A percentile compares a stretch with the other conserved stretches of the same genome.
These are phyloP conservation scores for Umimayanthus chanpuru DNA, from an alignment of 92 coral and sea anemone genomes.

Conservation along the genomic window DNA sequence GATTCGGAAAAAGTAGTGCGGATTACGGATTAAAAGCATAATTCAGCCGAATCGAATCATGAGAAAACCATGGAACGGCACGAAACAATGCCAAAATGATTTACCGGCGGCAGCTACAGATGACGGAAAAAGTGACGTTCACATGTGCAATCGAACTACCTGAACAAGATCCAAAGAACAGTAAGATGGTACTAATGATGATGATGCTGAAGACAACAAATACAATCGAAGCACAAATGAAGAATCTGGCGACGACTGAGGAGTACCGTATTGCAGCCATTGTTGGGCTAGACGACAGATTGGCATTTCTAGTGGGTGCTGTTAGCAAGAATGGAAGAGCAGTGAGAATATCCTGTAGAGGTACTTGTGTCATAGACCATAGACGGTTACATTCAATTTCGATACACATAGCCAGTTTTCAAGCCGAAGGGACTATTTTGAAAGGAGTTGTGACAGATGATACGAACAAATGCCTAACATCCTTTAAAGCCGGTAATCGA, in stretches of 20 bases:
- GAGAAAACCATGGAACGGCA: conserved; percentile 40
- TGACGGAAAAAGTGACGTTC: background rate
- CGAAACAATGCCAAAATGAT: conserved; percentile 49
- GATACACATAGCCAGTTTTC: conserved; percentile 27
- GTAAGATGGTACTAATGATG: background rate
- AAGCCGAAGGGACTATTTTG: background rate
- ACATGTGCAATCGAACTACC: conserved; percentile 42
- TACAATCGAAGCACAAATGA: conserved; percentile 46
- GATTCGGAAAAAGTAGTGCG: conserved; percentile 5
- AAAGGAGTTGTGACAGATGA: background rate
- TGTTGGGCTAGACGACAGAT: conserved; percentile 23
- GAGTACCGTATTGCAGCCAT: conserved; percentile 8
- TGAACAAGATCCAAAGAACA: conserved; percentile 9
- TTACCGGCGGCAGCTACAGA: conserved; percentile 39
- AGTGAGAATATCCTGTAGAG: conserved; percentile 28
- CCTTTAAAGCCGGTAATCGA: conserved; percentile 22
- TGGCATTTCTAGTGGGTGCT: conserved; percentile 38
- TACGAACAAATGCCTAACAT: conserved; percentile 21
- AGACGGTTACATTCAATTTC: conserved; percentile 1
- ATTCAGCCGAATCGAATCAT: background rate
- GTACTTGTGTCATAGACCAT: conserved; percentile 13
- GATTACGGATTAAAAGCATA: too few relatives aligned
- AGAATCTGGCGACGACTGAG: conserved; percentile 24
- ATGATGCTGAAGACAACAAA: conserved; percentile 15
- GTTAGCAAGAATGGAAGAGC: conserved; percentile 32